Base-by-base conservation (phyloP, 2,113 vertebrate species). In the Aegithalos caudatus region DNA sequence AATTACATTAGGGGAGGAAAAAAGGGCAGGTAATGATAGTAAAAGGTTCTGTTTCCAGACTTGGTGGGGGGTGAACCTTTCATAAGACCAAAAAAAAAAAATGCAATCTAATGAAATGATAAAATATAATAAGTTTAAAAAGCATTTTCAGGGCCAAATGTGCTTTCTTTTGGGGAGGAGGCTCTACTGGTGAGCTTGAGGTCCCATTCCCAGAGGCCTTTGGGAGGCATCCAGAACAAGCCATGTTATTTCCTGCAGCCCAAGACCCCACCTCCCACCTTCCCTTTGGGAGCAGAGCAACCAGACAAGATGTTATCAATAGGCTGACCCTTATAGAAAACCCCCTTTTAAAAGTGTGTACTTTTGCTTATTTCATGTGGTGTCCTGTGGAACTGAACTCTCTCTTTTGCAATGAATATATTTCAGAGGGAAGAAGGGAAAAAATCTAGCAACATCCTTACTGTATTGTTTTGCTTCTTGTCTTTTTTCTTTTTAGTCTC, bases 251-350 rank as follows among this genome's bases (percentile, higher is more conserved):
- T 96, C 95, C 84, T 95, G 88, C 77, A 90, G 71, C 83, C 33
- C 78, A 42, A 85, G 51, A 45, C 50, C 84, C 86, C 89, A 65
- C 72, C 74, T 73, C 72, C 73, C 14, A 14, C 82, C 69, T 87
- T 97, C 96, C 97, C 95, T 92, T 90, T 51, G 66, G 94, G 71
- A 94, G 88, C 88, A 54, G 92, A 96, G 94, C 77, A 97, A 97
- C 94, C 97, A 97, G 97, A 96, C 81, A 29, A 97, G 98, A 98
- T 98, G 96, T 97, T 97, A 98, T 98, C 97, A 95, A 89, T 66
- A 92, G 96, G 74, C 82, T 80, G 93, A 95, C 91, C 86, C 92
- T 96, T 97, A 93, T 47, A 65, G 94, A 97, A 95, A 96, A 88
- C 58, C 92, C 94, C 90, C 93, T 91, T 81, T 97, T 96, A 95